These are phyloP conservation scores for Luffia ferchaultella DNA, from an alignment of 2,888 invertebrate genomes.

Conservation along the genomic window DNA sequence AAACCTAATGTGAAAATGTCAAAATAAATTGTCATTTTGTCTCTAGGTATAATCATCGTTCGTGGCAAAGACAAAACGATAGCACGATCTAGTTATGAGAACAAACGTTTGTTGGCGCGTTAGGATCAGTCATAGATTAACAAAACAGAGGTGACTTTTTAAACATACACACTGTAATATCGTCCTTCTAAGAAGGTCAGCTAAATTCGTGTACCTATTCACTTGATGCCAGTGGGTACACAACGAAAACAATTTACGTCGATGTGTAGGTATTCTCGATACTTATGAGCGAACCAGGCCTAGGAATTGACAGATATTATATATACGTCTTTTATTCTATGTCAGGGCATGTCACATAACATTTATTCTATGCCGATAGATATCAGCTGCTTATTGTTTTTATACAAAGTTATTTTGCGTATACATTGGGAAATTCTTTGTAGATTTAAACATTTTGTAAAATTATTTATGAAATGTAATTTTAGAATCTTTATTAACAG, in stretches of 20 bases:
- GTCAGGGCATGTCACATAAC: too few species aligned
- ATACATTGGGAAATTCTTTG: too few species aligned
- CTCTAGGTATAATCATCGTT: too few species aligned
- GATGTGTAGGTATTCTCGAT: background rate
- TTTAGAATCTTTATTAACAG: too few species aligned
- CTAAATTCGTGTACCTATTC: background rate
- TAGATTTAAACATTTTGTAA: too few species aligned
- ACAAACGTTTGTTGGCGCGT: background rate
- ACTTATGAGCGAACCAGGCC: too few species aligned
- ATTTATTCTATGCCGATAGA: too few species aligned
- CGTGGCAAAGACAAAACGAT: background rate
- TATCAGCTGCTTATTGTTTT: too few species aligned
- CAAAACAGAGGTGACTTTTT: background rate
- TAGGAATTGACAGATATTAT: background rate
- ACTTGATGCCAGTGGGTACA: background rate
- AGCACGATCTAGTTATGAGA: background rate
- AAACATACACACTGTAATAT: background rate
- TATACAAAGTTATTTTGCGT: too few species aligned
- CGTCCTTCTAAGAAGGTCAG: background rate
- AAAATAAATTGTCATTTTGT: too few species aligned
- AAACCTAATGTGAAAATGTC: too few species aligned
- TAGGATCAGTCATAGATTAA: background rate
- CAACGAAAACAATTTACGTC: background rate
- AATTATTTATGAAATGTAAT: too few species aligned
- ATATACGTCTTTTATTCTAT: background rate